Evolutionary conservation across 1,140 invertebrate genomes (phyloP).

Genomic region (Hydropsyche tenuis): DNA sequence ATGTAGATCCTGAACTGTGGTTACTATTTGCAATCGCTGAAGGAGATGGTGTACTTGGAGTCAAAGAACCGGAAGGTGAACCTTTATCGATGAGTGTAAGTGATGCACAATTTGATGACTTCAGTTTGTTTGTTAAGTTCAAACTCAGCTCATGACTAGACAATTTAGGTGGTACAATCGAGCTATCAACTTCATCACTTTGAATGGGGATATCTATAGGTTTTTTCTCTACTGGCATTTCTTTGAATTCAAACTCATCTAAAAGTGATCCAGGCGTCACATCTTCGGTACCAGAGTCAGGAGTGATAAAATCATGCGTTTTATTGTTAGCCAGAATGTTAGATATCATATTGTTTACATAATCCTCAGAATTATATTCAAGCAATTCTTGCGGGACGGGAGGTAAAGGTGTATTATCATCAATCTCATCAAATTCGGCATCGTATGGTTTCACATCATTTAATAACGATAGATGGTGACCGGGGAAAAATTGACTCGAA

Average conservation of each 20-base stretch:
- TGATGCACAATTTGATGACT: constrained; percentile 31
- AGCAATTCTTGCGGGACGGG: constrained; percentile 45
- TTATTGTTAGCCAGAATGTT: constrained; percentile 49
- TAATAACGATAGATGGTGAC: constrained; percentile 57
- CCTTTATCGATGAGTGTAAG: constrained; percentile 43
- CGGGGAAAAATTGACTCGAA: constrained; percentile 77
- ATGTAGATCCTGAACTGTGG: constrained; percentile 53
- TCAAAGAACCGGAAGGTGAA: constrained; percentile 51
- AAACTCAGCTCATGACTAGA: constrained; percentile 40
- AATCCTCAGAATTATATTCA: constrained; percentile 50
- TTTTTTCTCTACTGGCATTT: neutral
- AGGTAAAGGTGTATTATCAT: constrained; percentile 49
- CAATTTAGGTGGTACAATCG: constrained; percentile 39
- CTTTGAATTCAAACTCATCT: constrained; percentile 47
- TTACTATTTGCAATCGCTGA: constrained; percentile 58
- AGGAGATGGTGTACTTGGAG: constrained; percentile 55
- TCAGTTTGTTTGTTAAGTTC: constrained; percentile 41
- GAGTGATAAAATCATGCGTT: constrained; percentile 61
- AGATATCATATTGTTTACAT: constrained; percentile 45
- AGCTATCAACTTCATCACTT: constrained; percentile 53
- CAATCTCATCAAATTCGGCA: constrained; percentile 36
- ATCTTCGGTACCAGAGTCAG: constrained; percentile 67
- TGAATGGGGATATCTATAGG: neutral
- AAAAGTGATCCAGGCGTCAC: constrained; percentile 61
- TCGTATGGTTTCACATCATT: constrained; percentile 51